Evolutionary conservation across 37 sponge, comb jelly and placozoan genomes (phyloP), one percentile per base, ranked within the genome.

Genomic region (Chondrilla cf. caribensis): DNA sequence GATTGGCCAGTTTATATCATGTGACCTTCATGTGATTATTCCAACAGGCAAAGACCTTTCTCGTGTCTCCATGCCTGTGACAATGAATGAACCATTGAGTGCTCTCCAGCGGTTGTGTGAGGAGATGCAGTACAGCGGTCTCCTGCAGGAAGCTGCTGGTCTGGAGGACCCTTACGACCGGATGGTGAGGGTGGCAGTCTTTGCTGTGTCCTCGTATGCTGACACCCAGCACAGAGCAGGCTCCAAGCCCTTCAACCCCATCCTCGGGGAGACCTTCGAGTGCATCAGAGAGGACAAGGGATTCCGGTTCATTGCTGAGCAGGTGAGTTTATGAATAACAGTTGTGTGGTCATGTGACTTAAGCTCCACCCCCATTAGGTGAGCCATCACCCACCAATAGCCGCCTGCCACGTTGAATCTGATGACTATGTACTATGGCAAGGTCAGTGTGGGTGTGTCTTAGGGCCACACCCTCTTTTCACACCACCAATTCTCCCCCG

Each of bases 321-420:
- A 94, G 86, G 94, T 94, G 38, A 31, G 82, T 39, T n/a, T n/a
- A n/a, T n/a, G n/a, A n/a, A n/a, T n/a, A 55, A 19, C 57, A 55
- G 17, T 55, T 11, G 57, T 19, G 29, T 28, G 15, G 64, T 28
- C 22, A 62, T 29, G 64, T 62, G 64, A 62, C 11, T 11, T 47
- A 47, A 47, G 51, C 64, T 15, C 29, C 64, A 41, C 18, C 57
- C 24, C 18, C 70, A 37, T 72, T 58, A 94, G 94, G 94, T 94
- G 40, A 90, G 92, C 55, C 94, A 94, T 77, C 94, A 94, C 73
- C 94, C 94, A 33, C 94, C 94, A 0, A 81, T 94, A 22, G 88
- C 94, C 24, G 94, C 94, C 65, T 94, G 94, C 26, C 92, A 94
- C 71, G 92, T 90, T 68, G 84, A 87, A 26, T 85, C 89, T 55